Base-by-base conservation (phyloP, 1,140 invertebrate genomes). In the Piezodorus guildinii region DNA sequence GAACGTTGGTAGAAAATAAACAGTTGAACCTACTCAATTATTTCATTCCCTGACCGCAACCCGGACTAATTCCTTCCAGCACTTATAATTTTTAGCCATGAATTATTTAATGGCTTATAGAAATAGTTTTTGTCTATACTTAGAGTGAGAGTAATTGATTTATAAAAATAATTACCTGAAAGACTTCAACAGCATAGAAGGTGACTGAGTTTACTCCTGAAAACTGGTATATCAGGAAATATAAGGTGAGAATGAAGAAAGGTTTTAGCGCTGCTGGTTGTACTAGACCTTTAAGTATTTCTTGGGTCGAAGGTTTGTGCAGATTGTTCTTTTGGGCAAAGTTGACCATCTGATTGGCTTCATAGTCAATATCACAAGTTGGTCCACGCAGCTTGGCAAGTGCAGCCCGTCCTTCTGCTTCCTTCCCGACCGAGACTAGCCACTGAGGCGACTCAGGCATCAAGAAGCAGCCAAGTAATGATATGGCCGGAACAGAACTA, bases 181-280 rank as follows among this genome's bases (percentile, higher is more conserved):
- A 88, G 4, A 91, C 85, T 66, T 85, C 79, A 6, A 87, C 84
- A 0, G 86, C 83, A 68, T 89, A 90, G 68, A 89, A 91, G 17
- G 88, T 88, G 19, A 90, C 78, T 3, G 85, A 84, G 69, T 90
- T 87, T 2, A 86, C 82, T 0, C 85, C 85, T 34, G 83, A 84
- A 76, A 84, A 85, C 69, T 87, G 85, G 70, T 87, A 87, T 58
- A 87, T 83, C 62, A 85, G 74, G 73, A 88, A 86, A 70, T 86
- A 86, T 0, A 83, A 51, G 4, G 81, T 77, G 0, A 86, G 73
- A 12, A 87, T 77, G 0, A 75, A 65, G 66, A 86, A 85, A 0
- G 85, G 85, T 66, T 83, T 85, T 46, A 85, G 68, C 2, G 82
- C 77, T 19, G 82, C 82, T 2, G 83, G 83, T 9, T 81, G 77